Base-by-base conservation (phyloP, 2,113 vertebrate genomes). In the Eulemur macaco region DNA sequence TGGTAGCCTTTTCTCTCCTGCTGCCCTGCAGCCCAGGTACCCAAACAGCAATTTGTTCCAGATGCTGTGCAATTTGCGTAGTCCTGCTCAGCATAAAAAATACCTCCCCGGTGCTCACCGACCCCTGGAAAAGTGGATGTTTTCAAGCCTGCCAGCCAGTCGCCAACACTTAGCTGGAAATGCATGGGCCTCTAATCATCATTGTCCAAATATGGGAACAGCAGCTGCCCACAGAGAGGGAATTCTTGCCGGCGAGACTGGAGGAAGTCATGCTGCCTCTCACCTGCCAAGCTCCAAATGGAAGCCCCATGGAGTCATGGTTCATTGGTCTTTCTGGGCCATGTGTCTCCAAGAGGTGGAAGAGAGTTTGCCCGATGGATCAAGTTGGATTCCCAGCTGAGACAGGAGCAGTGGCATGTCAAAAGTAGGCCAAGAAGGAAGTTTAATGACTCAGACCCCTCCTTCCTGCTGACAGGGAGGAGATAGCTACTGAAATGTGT, bases 101-200 rank as follows among this genome's bases (percentile, higher is more conserved):
- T 91, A 95, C 89, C 91, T 95, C 85, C 88, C 93, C 45, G 27
- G 20, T n/a, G 94, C 86, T 96, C 89, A 87, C 64, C 27, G 4
- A 94, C 95, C 64, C 68, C 94, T 89, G 69, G 89, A 89, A 94
- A 86, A 89, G 37, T 8, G 13, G 73, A 15, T 17, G 37, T 89
- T 95, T 97, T 83, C 95, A 83, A 96, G 74, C 45, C 91, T 52
- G 83, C 68, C 74, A 86, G 82, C 90, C 94, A 86, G 81, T 97
- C 56, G 4, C 63, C 29, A 69, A 69, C 63, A 91, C 74, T 91
- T 88, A 80, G n/a, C 93, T 95, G 74, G 45, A 96, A 97, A 76
- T 1, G 1, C 80, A n/a, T 68, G 58, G 93, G 69, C 47, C 95
- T 96, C 93, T 96, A 73, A 93, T 96, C 86, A 81, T 82, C n/a